Conservation (phyloP, 2,888 invertebrate species). For the Chaitophorus viminalis region DNA sequence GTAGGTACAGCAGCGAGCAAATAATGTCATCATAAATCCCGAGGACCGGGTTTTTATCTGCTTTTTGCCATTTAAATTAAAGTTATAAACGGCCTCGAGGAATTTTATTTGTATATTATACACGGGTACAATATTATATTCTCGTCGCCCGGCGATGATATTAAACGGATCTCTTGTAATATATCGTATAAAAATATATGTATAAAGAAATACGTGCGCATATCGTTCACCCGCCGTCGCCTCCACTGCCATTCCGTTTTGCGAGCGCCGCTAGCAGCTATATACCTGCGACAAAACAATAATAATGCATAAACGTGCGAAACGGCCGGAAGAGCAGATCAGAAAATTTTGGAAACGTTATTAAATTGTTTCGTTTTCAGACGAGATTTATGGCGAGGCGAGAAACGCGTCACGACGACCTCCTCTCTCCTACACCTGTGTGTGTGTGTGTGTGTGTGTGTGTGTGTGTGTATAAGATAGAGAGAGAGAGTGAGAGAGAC, state of each 20-base stretch:
- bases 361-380: slow-evolving; percentile 30
- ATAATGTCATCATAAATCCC: slow-evolving; percentile 60
- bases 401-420: neutral
- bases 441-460: no score
- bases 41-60: slow-evolving; percentile 51
- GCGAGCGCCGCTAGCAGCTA: neutral
- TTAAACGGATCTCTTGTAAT: slow-evolving; percentile 33
- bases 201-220: neutral
- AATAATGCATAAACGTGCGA: neutral
- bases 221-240: neutral
- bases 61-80: slow-evolving; percentile 58
- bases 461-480: no score
- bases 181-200: neutral
- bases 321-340: slow-evolving; percentile 18
- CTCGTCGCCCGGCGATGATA: slow-evolving; percentile 20
- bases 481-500: neutral
- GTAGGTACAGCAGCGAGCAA: neutral
- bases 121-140: slow-evolving; percentile 30
- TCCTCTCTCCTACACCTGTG: neutral
- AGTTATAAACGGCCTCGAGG: slow-evolving; percentile 50
- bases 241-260: no score
- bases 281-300: slow-evolving; percentile 39
- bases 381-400: slow-evolving; percentile 11
- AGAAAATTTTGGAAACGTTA: neutral
- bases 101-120: slow-evolving; percentile 42